Evolutionary conservation across 2,797 vertebrate genomes (phyloP).

Genomic region (Pangasius larnaudii): DNA sequence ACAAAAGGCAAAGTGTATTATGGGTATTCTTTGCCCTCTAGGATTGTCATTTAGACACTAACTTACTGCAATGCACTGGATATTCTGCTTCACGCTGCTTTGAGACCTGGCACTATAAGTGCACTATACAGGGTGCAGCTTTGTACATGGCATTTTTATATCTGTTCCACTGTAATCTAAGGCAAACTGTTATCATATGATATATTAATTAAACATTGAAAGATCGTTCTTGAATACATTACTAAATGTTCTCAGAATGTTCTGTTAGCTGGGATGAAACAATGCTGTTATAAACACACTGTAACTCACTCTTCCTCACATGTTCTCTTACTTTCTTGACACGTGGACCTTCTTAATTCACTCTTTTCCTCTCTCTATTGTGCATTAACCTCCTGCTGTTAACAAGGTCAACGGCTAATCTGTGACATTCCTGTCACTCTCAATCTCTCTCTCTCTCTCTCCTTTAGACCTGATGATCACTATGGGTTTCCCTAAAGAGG

Average conservation of each 20-base stretch:
- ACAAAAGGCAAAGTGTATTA: background rate
- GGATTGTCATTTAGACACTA: too few relatives aligned
- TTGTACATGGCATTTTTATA: background rate
- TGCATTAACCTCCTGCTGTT: background rate
- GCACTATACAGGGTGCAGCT: background rate
- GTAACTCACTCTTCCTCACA: background rate
- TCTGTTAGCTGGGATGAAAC: background rate
- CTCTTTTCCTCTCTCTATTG: background rate
- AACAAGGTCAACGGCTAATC: background rate
- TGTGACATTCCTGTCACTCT: background rate
- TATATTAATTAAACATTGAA: background rate
- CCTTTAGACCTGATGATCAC: constrained; percentile 93
- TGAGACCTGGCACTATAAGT: background rate
- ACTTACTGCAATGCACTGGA: background rate
- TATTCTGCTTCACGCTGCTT: background rate
- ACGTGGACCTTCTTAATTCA: background rate
- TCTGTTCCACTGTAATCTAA: background rate
- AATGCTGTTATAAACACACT: background rate
- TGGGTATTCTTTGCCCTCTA: too few relatives aligned
- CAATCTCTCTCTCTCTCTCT: background rate
- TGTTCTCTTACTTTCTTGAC: background rate
- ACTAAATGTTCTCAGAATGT: background rate
- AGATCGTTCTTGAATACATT: background rate
- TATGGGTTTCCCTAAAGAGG: constrained; percentile 96
- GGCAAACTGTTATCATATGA: background rate